A percentile compares a stretch with the other conserved stretches of the same genome.
These are phyloP conservation scores for Callipepla squamata DNA, from an alignment of 2,113 vertebrate species.

Conservation along the genomic window DNA sequence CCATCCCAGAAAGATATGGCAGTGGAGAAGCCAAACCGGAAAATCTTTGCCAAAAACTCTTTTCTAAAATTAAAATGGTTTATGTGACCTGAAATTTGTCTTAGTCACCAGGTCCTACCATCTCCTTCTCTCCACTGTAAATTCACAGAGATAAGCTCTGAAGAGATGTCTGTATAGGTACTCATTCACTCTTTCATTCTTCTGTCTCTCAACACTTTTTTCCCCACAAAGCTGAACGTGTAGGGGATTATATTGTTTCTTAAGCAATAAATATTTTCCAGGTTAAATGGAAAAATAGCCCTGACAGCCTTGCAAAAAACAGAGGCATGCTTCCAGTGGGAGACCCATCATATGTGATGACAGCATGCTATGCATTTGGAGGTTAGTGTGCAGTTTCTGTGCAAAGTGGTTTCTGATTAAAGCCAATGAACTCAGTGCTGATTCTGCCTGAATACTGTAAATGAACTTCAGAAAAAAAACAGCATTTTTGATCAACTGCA, in stretches of 20 bases:
- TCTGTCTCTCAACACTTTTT: background rate
- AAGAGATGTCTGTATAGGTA: background rate
- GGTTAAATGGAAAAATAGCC: background rate
- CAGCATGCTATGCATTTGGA: background rate
- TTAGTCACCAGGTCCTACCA: rapidly evolving
- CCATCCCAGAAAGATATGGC: background rate
- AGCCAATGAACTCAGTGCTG: background rate
- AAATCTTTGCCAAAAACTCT: background rate
- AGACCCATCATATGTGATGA: background rate
- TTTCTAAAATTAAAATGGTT: background rate
- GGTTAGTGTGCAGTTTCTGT: constrained; percentile 10
- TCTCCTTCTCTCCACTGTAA: background rate
- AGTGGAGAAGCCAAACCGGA: background rate
- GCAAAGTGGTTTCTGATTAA: constrained; percentile 24
- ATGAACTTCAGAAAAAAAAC: constrained; percentile 31
- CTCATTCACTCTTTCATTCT: rapidly evolving
- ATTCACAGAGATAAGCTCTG: background rate
- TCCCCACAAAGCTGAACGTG: background rate
- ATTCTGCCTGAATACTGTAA: constrained; percentile 36
- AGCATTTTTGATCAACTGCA: constrained; percentile 46
- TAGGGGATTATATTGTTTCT: background rate
- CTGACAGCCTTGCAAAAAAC: background rate
- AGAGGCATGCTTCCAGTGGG: background rate
- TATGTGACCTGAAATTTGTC: background rate
- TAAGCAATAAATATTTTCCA: background rate